phyloP scores from a whole-genome alignment of 2,797 vertebrate genomes.

The Anguilla marmorata region DNA sequence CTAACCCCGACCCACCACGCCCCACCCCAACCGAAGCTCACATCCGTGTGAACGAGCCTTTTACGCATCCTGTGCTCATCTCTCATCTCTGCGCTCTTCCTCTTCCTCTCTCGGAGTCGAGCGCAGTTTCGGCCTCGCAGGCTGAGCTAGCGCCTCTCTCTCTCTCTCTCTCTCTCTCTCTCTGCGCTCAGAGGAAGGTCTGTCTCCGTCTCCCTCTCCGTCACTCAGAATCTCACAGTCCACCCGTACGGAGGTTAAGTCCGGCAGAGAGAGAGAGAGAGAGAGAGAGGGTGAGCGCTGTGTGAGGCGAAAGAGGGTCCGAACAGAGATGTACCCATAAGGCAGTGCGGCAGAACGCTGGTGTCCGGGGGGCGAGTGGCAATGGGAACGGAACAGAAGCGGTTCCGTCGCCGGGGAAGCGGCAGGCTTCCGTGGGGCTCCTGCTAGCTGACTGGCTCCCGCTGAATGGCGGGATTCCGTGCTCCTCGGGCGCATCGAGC shows the following conservation, averaged over 20 bases:
- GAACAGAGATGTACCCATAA: neutral
- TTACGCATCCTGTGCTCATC: slow-evolving; percentile 68
- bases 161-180: slow-evolving; percentile 30
- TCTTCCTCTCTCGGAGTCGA: slow-evolving; percentile 39
- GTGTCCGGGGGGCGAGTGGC: no score
- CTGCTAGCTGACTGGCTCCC: neutral
- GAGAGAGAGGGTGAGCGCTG: neutral
- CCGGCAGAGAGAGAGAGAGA: neutral
- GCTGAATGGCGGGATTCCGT: neutral
- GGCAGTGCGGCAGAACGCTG: neutral
- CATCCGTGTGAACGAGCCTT: slow-evolving; percentile 60
- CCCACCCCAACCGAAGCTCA: neutral
- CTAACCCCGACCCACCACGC: neutral
- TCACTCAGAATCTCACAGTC: neutral
- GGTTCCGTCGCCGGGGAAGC: neutral
- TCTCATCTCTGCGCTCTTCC: neutral
- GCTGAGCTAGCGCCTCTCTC: slow-evolving; percentile 63
- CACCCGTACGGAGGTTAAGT: neutral
- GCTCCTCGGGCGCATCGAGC: neutral
- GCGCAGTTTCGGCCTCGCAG: slow-evolving; percentile 66
- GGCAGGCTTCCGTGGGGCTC: neutral
- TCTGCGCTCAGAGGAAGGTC: slow-evolving; percentile 65
- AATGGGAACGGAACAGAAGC: neutral
- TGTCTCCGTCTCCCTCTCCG: slow-evolving; percentile 38
- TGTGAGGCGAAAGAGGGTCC: neutral